Percentiles rank a stretch among this genome's conserved stretches.
Conservation (phyloP, 2,797 vertebrate species). For the Pangasius djambal region DNA sequence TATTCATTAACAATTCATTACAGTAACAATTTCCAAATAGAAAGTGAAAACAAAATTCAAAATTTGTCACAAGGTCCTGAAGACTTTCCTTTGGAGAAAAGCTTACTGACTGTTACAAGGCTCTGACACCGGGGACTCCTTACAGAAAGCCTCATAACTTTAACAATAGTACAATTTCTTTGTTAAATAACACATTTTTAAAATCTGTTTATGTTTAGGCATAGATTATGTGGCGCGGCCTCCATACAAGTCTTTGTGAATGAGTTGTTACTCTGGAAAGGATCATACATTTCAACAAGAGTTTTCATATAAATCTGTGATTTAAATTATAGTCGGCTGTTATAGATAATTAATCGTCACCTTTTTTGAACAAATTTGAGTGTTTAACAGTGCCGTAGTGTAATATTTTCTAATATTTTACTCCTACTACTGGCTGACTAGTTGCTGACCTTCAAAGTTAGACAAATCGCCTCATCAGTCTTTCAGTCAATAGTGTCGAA, state of each 20-base stretch:
- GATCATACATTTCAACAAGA: neutral
- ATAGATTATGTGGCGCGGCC: neutral
- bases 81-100: neutral
- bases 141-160: neutral
- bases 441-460: conserved; percentile 42
- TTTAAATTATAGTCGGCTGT: neutral
- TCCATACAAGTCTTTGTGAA: neutral
- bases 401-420: neutral
- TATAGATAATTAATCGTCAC: neutral
- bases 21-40: neutral
- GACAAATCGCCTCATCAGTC: conserved; percentile 43
- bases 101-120: neutral
- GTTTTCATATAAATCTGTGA: neutral
- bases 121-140: neutral
- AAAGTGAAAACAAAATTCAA: neutral
- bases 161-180: neutral
- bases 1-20: neutral
- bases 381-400: neutral
- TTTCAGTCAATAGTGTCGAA: conserved; percentile 38
- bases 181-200: neutral
- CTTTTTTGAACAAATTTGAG: neutral
- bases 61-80: neutral
- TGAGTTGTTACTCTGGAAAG: neutral
- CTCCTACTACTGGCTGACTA: neutral
- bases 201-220: neutral